Percentiles rank a stretch among this genome's conserved stretches.
These are phyloP conservation scores for Mallotus villosus DNA, from an alignment of 2,797 vertebrate species.

Conservation along the genomic window DNA sequence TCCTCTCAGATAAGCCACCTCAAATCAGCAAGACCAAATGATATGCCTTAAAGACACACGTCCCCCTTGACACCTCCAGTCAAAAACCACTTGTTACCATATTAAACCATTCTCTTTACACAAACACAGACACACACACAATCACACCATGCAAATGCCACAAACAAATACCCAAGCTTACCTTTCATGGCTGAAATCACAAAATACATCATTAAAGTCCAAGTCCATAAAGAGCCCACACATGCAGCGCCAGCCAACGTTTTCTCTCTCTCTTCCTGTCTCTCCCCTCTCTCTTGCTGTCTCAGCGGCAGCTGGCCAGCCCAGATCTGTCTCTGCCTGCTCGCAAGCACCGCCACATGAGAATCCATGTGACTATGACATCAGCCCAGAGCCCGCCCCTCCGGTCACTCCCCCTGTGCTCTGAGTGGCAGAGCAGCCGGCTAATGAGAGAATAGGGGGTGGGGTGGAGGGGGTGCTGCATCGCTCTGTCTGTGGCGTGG, in stretches of 20 bases:
- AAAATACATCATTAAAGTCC: conserved; percentile 84
- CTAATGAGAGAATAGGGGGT: conserved; percentile 31
- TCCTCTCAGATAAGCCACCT: too few relatives aligned
- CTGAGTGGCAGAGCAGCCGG: conserved; percentile 47
- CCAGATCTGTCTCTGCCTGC: conserved; percentile 65
- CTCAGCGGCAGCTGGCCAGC: conserved; percentile 63
- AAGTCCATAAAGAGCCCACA: conserved; percentile 41
- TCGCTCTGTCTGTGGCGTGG: background rate
- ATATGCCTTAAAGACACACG: conserved; percentile 2
- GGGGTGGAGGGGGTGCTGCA: background rate
- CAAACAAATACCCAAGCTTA: conserved; percentile 54
- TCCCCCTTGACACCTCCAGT: background rate
- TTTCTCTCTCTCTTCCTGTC: conserved; percentile 19
- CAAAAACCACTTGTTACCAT: conserved; percentile 4
- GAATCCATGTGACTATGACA: conserved; percentile 81
- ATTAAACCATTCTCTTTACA: background rate
- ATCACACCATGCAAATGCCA: background rate
- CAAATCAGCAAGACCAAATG: background rate
- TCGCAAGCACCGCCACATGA: conserved; percentile 74
- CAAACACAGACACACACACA: conserved; percentile 6
- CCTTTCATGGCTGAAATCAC: conserved; percentile 91
- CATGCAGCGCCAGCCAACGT: conserved; percentile 13
- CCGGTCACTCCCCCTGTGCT: conserved; percentile 36
- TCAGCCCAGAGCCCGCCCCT: conserved; percentile 63
- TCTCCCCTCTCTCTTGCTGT: conserved; percentile 6